These are phyloP conservation scores for Montipora foliosa DNA, from an alignment of 64 coral and sea anemone genomes.

Conservation along the genomic window DNA sequence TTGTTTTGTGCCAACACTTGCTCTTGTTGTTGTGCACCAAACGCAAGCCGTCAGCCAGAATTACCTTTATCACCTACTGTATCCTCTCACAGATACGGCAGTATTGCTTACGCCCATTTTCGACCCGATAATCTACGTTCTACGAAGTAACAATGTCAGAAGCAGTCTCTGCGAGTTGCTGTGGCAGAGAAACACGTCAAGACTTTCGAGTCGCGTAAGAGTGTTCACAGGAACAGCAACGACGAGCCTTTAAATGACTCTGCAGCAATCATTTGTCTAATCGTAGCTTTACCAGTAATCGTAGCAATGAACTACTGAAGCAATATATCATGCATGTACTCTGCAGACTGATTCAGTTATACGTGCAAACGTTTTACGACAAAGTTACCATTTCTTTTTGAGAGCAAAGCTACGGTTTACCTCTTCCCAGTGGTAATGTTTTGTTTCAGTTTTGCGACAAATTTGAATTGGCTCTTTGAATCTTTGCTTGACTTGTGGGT, in stretches of 20 bases:
- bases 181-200: background rate
- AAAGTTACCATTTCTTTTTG: no score
- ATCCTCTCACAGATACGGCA: conserved; percentile 74
- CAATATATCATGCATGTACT: no score
- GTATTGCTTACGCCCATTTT: conserved; percentile 66
- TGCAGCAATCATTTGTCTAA: background rate
- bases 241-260: conserved; percentile 11
- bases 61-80: conserved; percentile 74
- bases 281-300: background rate
- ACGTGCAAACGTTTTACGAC: no score
- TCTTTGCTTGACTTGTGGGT: no score
- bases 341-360: no score
- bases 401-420: no score
- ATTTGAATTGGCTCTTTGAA: no score
- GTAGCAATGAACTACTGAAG: no score
- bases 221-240: background rate
- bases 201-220: background rate
- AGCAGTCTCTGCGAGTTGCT: conserved; percentile 46
- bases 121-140: conserved; percentile 81
- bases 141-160: conserved; percentile 61
- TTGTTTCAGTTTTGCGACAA: no score
- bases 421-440: no score
- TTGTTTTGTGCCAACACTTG: conserved; percentile 73
- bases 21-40: conserved; percentile 38
- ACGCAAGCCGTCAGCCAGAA: background rate